A percentile compares a stretch with the other conserved stretches of the same genome.
Evolutionary conservation across 2,797 vertebrate species (phyloP).

Genomic region (Siniperca scherzeri): DNA sequence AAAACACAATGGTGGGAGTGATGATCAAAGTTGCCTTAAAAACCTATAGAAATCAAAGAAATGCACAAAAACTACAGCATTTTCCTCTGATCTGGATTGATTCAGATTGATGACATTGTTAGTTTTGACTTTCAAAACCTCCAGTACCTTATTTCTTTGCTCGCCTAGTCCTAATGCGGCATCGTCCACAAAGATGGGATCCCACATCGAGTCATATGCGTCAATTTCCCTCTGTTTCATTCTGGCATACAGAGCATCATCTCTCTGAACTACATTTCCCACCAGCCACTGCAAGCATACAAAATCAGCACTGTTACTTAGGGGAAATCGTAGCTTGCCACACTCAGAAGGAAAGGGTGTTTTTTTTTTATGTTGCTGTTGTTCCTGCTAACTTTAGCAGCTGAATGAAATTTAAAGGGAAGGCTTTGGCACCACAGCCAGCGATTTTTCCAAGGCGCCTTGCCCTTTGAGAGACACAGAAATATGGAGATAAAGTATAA

Average conservation of each 20-base stretch:
- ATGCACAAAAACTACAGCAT: slow-evolving; percentile 85
- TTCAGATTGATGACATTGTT: slow-evolving; percentile 88
- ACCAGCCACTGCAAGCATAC: slow-evolving; percentile 92
- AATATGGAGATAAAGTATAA: slow-evolving; percentile 80
- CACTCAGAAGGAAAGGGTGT: slow-evolving; percentile 84
- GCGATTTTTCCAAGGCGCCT: slow-evolving; percentile 74
- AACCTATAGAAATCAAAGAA: slow-evolving; percentile 85
- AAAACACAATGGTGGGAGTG: slow-evolving; percentile 89
- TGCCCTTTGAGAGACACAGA: slow-evolving; percentile 82
- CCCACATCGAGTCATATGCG: slow-evolving; percentile 92
- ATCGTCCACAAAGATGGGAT: slow-evolving; percentile 92
- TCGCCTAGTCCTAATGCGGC: slow-evolving; percentile 91
- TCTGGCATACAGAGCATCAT: slow-evolving; percentile 92
- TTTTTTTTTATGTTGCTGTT: slow-evolving; percentile 73
- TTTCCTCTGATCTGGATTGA: slow-evolving; percentile 87
- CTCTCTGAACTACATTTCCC: slow-evolving; percentile 92
- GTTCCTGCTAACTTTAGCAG: slow-evolving; percentile 80
- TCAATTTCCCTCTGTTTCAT: slow-evolving; percentile 93
- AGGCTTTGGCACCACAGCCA: slow-evolving; percentile 77
- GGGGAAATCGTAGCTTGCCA: slow-evolving; percentile 84
- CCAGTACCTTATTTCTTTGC: slow-evolving; percentile 91
- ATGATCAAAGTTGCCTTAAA: slow-evolving; percentile 87
- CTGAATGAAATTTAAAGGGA: slow-evolving; percentile 79
- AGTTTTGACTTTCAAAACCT: slow-evolving; percentile 87
- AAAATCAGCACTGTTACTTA: slow-evolving; percentile 90